Base-by-base conservation (phyloP, 2,797 vertebrate genomes). In the Manis pentadactyla region DNA sequence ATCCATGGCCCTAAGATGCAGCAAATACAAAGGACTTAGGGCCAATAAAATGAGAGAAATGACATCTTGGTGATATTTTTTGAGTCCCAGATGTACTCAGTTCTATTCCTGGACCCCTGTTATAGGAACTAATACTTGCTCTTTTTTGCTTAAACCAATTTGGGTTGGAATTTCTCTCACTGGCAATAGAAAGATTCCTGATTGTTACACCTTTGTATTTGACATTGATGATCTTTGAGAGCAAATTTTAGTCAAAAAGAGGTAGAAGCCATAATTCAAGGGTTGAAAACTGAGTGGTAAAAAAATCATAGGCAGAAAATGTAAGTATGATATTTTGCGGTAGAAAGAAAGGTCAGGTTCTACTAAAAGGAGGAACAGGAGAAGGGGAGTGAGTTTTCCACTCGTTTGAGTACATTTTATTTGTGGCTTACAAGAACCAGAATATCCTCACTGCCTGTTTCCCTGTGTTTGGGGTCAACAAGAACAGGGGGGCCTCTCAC, bases 241-340 rank as follows among this genome's bases (percentile, higher is more conserved):
- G 74, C 25, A 95, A 96, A 89, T 61, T 83, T 83, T 34, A 74
- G 17, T 89, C 37, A 68, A 94, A 87, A 79, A 29, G 23, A 91
- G 13, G 17, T 42, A 8, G 25, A 95, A 59, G 14, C 4, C 3
- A 29, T 14, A 49, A 83, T 66, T 68, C 13, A 57, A 89, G 6
- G 14, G 49, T n/a, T 53, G 23, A 69, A 95, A 93, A 59, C 66
- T 55, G 18, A 88, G 10, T 73, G 18, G 34, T 61, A 88, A 78
- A 31, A 15, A 15, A 82, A 61, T 68, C 31, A 13, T 34, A 25
- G 49, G 63, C 11, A 37, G 29, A 93, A 94, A 93, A 68, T 25
- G 19, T 6, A 77, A 84, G 25, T 12, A 31, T 34, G 37, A 51
- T 14, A 8, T 51, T 81, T 85, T 85, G 8, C 82, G 49, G 25